Evolutionary conservation across 2,113 vertebrate genomes (phyloP).

Genomic region (Oreochromis aureus): DNA sequence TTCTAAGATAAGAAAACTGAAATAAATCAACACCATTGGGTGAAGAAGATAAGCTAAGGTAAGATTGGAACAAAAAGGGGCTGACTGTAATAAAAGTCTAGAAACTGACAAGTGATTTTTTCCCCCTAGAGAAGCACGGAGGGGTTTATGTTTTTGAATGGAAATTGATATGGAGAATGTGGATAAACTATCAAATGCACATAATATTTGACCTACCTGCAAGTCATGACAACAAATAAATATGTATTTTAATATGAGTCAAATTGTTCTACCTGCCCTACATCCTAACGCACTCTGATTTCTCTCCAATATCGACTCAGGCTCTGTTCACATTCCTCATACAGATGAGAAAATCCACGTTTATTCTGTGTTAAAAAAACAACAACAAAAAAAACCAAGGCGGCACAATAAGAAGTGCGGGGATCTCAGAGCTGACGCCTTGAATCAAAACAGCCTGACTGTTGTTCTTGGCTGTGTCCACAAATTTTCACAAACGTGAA

Average conservation of each 20-base stretch:
- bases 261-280: neutral
- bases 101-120: neutral
- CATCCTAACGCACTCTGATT: neutral
- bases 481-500: neutral
- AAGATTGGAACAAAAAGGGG: neutral
- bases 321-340: neutral
- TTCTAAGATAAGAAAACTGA: neutral
- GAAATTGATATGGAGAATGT: neutral
- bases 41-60: neutral
- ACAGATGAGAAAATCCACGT: neutral
- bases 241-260: neutral
- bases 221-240: neutral
- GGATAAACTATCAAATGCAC: neutral
- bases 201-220: neutral
- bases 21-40: neutral
- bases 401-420: neutral
- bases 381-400: neutral
- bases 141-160: neutral
- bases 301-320: neutral
- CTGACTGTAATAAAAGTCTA: neutral
- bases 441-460: neutral
- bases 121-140: neutral
- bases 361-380: neutral
- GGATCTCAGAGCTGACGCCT: neutral
- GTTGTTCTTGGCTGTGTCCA: neutral